Evolutionary conservation across 2,113 vertebrate species (phyloP), one percentile per base, ranked within the genome.

Genomic region (Caracal caracal): DNA sequence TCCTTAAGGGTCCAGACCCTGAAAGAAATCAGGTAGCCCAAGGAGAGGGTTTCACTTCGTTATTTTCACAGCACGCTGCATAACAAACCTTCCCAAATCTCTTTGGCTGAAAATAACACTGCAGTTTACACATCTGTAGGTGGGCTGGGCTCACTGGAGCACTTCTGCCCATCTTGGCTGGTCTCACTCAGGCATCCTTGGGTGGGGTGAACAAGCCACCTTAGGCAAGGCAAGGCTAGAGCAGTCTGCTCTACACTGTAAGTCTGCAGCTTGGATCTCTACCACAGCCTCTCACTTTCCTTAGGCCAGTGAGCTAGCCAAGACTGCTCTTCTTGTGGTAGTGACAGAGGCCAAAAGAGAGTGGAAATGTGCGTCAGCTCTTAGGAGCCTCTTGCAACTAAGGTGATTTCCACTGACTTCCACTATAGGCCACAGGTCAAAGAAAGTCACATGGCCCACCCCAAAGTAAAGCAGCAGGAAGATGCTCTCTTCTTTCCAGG

Each of bases 1-100:
- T 30, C 5, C 4, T 15, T 93, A 75, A 24, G 93, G 47, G 24
- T 63, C 56, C 56, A 88, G 89, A 20, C 43, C 82, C 35, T 35
- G 16, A 43, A 91, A 89, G 71, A 93, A 93, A 93, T 16, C 61
- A 65, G 70, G 40, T 40, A 73, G 53, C 68, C 43, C 7, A 51
- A n/a, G 16, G 19, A 73, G 80, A 65, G 1, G 15, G n/a, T 80
- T n/a, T 40, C 30, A 17, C 1, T 71, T 16, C 26, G 65, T 59
- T 43, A 26, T 65, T 88, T 73, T 26, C 63, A 78, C 63, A 92
- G 26, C 66, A 49, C 0, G 6, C 71, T 28, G 10, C 30, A 11
- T 5, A 88, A 80, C 28, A 91, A 66, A n/a, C 12, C 19, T 51
- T 17, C 22, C 35, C 43, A 49, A 22, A 71, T 63, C 16, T 88